Percentiles rank a stretch among this genome's conserved stretches.
Conservation (phyloP, 2,888 invertebrate genomes). For the Calliopum simillimum region DNA sequence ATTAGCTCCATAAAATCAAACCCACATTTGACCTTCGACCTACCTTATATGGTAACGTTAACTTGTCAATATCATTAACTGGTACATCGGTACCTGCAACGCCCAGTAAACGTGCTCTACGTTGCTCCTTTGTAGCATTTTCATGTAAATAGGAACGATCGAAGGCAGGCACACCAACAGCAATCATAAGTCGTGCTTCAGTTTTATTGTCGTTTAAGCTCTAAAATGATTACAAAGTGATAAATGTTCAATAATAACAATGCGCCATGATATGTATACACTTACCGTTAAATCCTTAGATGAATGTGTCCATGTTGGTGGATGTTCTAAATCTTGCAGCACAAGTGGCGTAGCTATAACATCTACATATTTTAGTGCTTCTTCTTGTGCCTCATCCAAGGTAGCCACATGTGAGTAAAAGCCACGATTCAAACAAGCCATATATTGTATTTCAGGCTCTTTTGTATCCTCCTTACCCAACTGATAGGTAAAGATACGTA, state of each 20-base stretch:
- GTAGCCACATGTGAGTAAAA: conserved; percentile 94
- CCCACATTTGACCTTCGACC: conserved; percentile 58
- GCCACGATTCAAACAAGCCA: conserved; percentile 97
- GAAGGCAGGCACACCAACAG: conserved; percentile 93
- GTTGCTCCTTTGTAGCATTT: conserved; percentile 53
- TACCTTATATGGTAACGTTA: conserved; percentile 91
- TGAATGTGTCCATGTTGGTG: conserved; percentile 95
- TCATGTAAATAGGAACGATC: conserved; percentile 75
- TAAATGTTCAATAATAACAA: neutral
- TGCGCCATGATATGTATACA: neutral
- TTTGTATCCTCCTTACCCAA: conserved; percentile 95
- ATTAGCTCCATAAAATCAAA: neutral
- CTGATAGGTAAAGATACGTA: conserved; percentile 94
- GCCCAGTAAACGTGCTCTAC: conserved; percentile 82
- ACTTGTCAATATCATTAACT: conserved; percentile 88
- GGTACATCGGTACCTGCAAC: conserved; percentile 90
- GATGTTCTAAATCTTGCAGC: conserved; percentile 78
- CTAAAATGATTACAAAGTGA: neutral
- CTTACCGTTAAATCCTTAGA: conserved; percentile 87
- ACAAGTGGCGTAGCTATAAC: conserved; percentile 91
- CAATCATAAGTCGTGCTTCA: conserved; percentile 79
- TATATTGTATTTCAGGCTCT: conserved; percentile 88
- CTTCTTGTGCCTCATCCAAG: conserved; percentile 94
- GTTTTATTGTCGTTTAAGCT: conserved; percentile 47
- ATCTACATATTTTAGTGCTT: conserved; percentile 95